Evolutionary conservation across 1,140 invertebrate species (phyloP).

Genomic region (Bombyx mori): ASM3026992v2 NC_085109.1:10803001-10803500

Average conservation of each 20-base stretch:
- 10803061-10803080: conserved; percentile 99
- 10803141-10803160: conserved; percentile 95
- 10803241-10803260: conserved; percentile 95
- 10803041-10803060: conserved; percentile 99
- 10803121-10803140: conserved; percentile 93
- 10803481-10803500: conserved; percentile 95
- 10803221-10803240: conserved; percentile 93
- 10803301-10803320: conserved; percentile 98
- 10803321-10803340: conserved; percentile 99
- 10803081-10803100: conserved; percentile 97
- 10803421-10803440: conserved; percentile 96
- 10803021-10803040: conserved; percentile 71
- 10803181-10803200: conserved; percentile 93
- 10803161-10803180: conserved; percentile 93
- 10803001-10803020: no score
- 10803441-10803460: conserved; percentile 94
- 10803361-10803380: conserved; percentile 94
- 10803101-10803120: conserved; percentile 94
- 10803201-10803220: conserved; percentile 96
- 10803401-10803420: conserved; percentile 96
- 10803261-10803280: conserved; percentile 91
- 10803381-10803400: conserved; percentile 93
- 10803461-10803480: conserved; percentile 95
- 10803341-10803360: conserved; percentile 94
- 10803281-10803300: conserved; percentile 89